Conservation (phyloP, 2,888 invertebrate species). For the Dasypolia templi region DNA sequence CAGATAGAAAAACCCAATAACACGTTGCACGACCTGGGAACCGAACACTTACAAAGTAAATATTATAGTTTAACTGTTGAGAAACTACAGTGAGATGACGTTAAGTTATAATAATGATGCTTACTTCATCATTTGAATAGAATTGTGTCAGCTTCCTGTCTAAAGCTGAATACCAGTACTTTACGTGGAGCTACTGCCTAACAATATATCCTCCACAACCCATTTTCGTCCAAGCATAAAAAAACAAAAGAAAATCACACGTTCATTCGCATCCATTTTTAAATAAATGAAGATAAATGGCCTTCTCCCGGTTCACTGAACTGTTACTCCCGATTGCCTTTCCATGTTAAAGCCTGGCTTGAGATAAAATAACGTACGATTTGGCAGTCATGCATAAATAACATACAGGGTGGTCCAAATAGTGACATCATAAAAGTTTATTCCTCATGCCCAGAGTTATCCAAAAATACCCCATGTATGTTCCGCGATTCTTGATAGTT, state of each 20-base stretch:
- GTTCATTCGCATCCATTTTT: conserved; percentile 12
- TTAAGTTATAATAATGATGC: not conserved
- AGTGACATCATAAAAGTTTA: no score
- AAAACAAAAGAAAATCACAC: conserved; percentile 9
- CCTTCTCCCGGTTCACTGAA: conserved; percentile 42
- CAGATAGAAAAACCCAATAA: no score
- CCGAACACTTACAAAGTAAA: no score
- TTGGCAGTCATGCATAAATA: not conserved
- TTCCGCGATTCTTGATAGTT: no score
- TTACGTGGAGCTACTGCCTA: not conserved
- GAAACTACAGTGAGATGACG: no score
- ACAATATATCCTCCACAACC: not conserved
- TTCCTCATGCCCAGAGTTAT: no score
- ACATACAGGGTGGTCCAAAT: not conserved
- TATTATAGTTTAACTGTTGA: no score
- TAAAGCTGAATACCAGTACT: not conserved
- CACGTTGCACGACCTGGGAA: no score
- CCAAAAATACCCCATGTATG: no score
- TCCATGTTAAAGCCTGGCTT: not conserved
- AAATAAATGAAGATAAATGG: conserved; percentile 40
- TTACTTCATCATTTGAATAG: not conserved
- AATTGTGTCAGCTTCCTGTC: not conserved
- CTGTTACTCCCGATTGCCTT: conserved; percentile 31
- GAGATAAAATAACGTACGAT: conserved; percentile 8
- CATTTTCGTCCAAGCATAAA: not conserved